Evolutionary conservation across 2,888 invertebrate species (phyloP).

Genomic region (Phengaris alcon): DNA sequence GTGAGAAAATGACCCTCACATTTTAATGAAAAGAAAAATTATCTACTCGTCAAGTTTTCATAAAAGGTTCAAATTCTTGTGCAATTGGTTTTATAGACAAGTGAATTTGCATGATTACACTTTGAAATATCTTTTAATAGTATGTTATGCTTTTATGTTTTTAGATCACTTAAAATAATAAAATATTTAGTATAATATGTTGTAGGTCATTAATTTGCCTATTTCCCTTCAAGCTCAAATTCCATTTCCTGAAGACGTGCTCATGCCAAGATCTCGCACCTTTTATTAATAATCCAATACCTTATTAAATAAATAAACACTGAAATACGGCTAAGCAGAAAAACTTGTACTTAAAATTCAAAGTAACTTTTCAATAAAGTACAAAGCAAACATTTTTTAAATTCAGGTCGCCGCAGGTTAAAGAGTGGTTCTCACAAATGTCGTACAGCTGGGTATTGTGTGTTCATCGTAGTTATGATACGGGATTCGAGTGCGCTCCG

Average conservation of each 20-base stretch:
- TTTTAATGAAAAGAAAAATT: too few relatives aligned
- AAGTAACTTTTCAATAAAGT: conserved; percentile 26
- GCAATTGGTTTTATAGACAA: too few relatives aligned
- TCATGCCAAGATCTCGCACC: not conserved
- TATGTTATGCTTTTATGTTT: too few relatives aligned
- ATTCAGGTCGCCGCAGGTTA: conserved; percentile 38
- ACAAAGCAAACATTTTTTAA: conserved; percentile 32
- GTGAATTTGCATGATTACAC: too few relatives aligned
- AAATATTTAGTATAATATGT: too few relatives aligned
- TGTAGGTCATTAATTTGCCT: not conserved
- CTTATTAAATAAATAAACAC: conserved; percentile 7
- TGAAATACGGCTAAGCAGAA: conserved; percentile 16
- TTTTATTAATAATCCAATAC: not conserved
- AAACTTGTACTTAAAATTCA: conserved; percentile 17
- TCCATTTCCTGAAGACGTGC: not conserved
- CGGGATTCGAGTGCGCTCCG: conserved; percentile 21
- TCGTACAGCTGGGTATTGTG: conserved; percentile 24
- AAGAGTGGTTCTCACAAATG: conserved; percentile 30
- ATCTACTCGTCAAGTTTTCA: too few relatives aligned
- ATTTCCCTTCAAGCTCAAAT: not conserved
- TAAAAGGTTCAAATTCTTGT: too few relatives aligned
- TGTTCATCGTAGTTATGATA: conserved; percentile 25
- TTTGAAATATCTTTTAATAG: too few relatives aligned
- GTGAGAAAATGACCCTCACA: too few relatives aligned
- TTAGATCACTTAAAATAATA: too few relatives aligned